Conservation (phyloP, 2,797 vertebrate genomes). For the Sebastes kiyomatsui region DNA sequence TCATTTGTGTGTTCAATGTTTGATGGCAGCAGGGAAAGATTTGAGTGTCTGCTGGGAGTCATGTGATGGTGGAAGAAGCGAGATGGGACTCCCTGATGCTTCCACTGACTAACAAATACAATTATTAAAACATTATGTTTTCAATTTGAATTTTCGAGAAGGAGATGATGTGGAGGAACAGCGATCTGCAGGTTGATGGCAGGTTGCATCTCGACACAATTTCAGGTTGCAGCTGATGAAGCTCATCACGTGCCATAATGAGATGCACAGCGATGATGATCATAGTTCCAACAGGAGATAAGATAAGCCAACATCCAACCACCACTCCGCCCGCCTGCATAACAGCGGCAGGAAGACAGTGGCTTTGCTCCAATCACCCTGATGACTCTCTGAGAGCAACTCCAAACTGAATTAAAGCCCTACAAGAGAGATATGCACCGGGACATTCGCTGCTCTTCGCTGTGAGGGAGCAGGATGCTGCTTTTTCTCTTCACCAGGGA, state of each 20-base stretch:
- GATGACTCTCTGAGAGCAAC: slow-evolving; percentile 45
- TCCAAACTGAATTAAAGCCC: slow-evolving; percentile 62
- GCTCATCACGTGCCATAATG: slow-evolving; percentile 61
- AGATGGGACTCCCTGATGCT: slow-evolving; percentile 37
- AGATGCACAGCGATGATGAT: slow-evolving; percentile 58
- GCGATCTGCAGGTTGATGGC: slow-evolving; percentile 35
- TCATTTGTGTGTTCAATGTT: slow-evolving; percentile 19
- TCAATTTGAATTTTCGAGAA: not conserved
- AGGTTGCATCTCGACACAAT: slow-evolving; percentile 58
- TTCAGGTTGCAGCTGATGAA: slow-evolving; percentile 62
- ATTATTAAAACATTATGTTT: not conserved
- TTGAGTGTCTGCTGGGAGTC: slow-evolving; percentile 31
- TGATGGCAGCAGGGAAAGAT: slow-evolving; percentile 19
- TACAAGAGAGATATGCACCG: slow-evolving; percentile 30
- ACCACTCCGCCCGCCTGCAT: slow-evolving; percentile 21
- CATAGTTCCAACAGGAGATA: slow-evolving; percentile 62
- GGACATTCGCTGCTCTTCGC: slow-evolving; percentile 28
- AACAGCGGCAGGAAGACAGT: slow-evolving; percentile 40
- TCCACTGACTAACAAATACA: slow-evolving; percentile 21
- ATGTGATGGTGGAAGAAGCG: slow-evolving; percentile 32
- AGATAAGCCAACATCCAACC: slow-evolving; percentile 56
- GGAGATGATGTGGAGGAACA: not conserved
- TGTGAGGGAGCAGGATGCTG: slow-evolving; percentile 20
- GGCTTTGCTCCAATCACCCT: slow-evolving; percentile 41
- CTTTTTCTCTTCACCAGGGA: slow-evolving; percentile 45